phyloP scores from a whole-genome alignment of 2,888 invertebrate genomes.

The Gibbula magus region DNA sequence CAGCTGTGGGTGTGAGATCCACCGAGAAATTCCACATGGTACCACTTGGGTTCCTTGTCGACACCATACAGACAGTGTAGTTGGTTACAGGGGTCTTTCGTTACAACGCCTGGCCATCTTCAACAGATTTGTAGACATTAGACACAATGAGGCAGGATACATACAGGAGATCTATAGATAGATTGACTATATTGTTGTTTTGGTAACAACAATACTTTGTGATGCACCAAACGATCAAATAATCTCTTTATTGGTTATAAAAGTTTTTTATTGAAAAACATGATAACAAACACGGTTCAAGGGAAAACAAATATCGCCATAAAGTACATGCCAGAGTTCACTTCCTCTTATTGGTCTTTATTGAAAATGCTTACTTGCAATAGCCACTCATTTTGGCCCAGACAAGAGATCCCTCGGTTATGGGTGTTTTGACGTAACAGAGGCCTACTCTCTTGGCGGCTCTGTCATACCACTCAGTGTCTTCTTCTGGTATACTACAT shows the following conservation, averaged over 20 bases:
- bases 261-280: too few relatives aligned
- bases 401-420: slow-evolving; percentile 62
- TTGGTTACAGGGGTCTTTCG: slow-evolving; percentile 56
- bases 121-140: too few relatives aligned
- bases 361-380: slow-evolving; percentile 55
- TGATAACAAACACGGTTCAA: too few relatives aligned
- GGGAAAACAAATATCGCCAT: too few relatives aligned
- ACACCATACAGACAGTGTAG: slow-evolving; percentile 45
- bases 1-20: slow-evolving; percentile 63
- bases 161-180: too few relatives aligned
- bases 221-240: too few relatives aligned
- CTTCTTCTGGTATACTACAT: slow-evolving; percentile 64
- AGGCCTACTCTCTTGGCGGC: slow-evolving; percentile 60
- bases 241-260: too few relatives aligned
- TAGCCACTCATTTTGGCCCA: slow-evolving; percentile 71
- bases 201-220: too few relatives aligned
- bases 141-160: too few relatives aligned
- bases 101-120: slow-evolving; percentile 68
- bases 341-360: too few relatives aligned
- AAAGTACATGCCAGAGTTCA: too few relatives aligned
- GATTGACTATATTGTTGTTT: too few relatives aligned
- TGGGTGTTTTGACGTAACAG: slow-evolving; percentile 59
- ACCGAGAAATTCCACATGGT: slow-evolving; percentile 71
- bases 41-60: slow-evolving; percentile 57
- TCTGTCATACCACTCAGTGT: slow-evolving; percentile 56